These are phyloP conservation scores for Thalassarche chlororhynchos DNA, from an alignment of 2,113 vertebrate species.

Conservation along the genomic window DNA sequence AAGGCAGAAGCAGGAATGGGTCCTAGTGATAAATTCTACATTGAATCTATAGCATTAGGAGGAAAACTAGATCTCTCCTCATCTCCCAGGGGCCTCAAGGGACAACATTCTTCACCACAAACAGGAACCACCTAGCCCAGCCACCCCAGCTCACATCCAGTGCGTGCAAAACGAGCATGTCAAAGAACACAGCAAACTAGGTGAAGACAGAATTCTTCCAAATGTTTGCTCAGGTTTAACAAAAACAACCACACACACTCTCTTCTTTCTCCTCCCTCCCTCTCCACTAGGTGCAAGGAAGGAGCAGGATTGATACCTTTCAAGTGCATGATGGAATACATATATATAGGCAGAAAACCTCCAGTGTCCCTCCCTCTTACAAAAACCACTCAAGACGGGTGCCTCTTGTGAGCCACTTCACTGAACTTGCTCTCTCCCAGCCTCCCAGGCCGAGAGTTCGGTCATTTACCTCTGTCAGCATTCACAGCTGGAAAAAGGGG, in stretches of 20 bases:
- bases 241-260: no score
- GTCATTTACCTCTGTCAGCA: neutral
- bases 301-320: neutral
- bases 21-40: neutral
- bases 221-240: neutral
- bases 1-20: neutral
- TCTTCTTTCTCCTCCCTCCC: neutral
- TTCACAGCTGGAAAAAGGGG: conserved; percentile 12
- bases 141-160: neutral
- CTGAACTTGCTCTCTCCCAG: neutral
- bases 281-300: neutral
- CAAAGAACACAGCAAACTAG: neutral
- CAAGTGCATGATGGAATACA: neutral
- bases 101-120: neutral
- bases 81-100: neutral
- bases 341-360: neutral
- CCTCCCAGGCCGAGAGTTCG: no score
- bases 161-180: fast-evolving
- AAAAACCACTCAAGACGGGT: neutral
- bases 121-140: neutral
- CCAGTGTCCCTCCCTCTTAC: neutral
- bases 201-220: neutral
- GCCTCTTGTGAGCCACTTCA: neutral
- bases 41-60: fast-evolving
- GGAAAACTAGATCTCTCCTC: neutral